Evolutionary conservation across 2,797 vertebrate species (phyloP).

Genomic region (Falco biarmicus): DNA sequence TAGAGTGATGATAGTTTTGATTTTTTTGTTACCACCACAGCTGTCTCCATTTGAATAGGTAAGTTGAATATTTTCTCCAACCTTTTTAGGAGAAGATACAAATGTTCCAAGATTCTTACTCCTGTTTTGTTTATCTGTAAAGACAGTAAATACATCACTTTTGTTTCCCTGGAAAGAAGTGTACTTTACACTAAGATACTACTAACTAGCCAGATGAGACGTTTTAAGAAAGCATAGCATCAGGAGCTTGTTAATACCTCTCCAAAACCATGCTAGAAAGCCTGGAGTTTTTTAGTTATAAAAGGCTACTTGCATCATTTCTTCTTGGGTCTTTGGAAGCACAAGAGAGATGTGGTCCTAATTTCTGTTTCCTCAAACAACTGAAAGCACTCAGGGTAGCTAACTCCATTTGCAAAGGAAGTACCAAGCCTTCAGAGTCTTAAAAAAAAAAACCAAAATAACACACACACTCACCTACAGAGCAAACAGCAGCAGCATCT

Average conservation of each 20-base stretch:
- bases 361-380: not conserved
- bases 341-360: not conserved
- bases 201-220: not conserved
- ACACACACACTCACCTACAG: conserved; percentile 83
- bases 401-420: not conserved
- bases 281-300: not conserved
- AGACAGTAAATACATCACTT: not conserved
- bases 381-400: not conserved
- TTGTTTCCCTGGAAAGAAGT: not conserved
- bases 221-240: not conserved
- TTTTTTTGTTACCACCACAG: conserved; percentile 78
- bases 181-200: not conserved
- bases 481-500: conserved; percentile 85
- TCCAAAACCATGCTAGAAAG: not conserved
- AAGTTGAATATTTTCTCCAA: conserved; percentile 82
- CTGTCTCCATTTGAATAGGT: conserved; percentile 85
- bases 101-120: conserved; percentile 87
- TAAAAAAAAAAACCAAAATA: not conserved
- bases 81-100: conserved; percentile 84
- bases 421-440: not conserved
- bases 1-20: conserved; percentile 85
- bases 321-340: not conserved
- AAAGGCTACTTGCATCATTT: not conserved
- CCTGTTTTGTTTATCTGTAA: conserved; percentile 76
- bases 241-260: not conserved